phyloP scores from a whole-genome alignment of 64 coral and sea anemone genomes.

The Montipora capricornis region DNA sequence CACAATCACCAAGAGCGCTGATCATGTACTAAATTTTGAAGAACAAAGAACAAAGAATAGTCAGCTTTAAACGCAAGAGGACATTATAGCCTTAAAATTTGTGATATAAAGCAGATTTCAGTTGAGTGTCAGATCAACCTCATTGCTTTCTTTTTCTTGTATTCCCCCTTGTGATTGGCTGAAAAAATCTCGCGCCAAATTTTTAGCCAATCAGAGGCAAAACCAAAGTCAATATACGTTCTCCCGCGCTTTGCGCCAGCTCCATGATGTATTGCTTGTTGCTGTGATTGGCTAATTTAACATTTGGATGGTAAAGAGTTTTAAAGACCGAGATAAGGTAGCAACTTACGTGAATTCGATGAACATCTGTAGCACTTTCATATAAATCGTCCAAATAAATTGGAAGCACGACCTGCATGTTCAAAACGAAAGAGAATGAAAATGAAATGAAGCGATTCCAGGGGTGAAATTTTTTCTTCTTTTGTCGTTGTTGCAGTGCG shows the following conservation, averaged over 20 bases:
- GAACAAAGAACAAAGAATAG: background rate
- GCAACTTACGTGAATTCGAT: slow-evolving; percentile 89
- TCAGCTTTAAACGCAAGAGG: background rate
- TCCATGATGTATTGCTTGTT: too few species aligned
- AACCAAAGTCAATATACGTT: background rate
- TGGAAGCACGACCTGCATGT: slow-evolving; percentile 76
- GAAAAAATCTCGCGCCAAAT: too few species aligned
- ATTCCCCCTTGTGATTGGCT: too few species aligned
- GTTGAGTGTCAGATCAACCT: too few species aligned
- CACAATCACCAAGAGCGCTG: slow-evolving; percentile 89
- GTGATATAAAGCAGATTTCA: background rate
- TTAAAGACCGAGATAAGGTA: background rate
- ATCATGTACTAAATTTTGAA: slow-evolving; percentile 87
- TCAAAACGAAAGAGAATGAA: background rate
- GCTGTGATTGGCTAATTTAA: too few species aligned
- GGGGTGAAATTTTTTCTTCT: too few species aligned
- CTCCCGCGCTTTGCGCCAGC: background rate
- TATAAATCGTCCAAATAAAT: slow-evolving; percentile 92
- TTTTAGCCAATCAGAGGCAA: too few species aligned
- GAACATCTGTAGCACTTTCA: slow-evolving; percentile 93
- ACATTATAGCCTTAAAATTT: background rate
- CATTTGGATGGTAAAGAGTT: background rate
- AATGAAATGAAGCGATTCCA: background rate
- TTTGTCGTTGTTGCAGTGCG: too few species aligned
- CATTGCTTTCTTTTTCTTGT: too few species aligned